phyloP scores from a whole-genome alignment of 2,113 vertebrate species.

The Scartelaos histophorus region DNA sequence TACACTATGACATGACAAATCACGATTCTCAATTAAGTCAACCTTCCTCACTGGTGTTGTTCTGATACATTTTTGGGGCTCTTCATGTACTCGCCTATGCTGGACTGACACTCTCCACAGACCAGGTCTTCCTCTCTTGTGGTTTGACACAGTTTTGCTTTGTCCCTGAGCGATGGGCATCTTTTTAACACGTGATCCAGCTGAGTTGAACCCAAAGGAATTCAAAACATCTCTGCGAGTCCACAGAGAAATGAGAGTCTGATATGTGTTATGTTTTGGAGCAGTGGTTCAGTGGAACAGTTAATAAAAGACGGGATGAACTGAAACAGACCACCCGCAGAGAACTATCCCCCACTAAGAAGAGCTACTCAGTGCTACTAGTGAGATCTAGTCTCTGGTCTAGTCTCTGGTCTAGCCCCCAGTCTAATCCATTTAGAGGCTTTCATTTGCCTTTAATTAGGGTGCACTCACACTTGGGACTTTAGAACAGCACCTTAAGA shows the following conservation, averaged over 20 bases:
- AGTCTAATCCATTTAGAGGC: background rate
- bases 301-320: conserved; percentile 66
- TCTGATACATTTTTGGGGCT: too few species aligned
- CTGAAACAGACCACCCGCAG: conserved; percentile 54
- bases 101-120: background rate
- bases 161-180: conserved; percentile 16
- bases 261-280: conserved; percentile 51
- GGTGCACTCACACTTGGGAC: too few species aligned
- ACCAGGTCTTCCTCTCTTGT: background rate
- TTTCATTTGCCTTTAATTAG: background rate
- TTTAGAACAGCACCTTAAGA: too few species aligned
- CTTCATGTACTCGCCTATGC: too few species aligned
- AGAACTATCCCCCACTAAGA: background rate
- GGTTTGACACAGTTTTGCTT: conserved; percentile 8
- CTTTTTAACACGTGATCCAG: conserved; percentile 24
- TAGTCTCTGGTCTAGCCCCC: too few species aligned
- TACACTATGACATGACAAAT: too few species aligned
- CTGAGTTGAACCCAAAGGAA: conserved; percentile 12
- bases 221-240: conserved; percentile 13
- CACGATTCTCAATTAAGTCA: too few species aligned
- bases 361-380: too few species aligned
- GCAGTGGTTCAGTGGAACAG: conserved; percentile 54
- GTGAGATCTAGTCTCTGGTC: too few species aligned
- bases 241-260: background rate
- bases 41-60: too few species aligned